These are phyloP conservation scores for Penelope pileata DNA, from an alignment of 2,113 vertebrate species.

Conservation along the genomic window DNA sequence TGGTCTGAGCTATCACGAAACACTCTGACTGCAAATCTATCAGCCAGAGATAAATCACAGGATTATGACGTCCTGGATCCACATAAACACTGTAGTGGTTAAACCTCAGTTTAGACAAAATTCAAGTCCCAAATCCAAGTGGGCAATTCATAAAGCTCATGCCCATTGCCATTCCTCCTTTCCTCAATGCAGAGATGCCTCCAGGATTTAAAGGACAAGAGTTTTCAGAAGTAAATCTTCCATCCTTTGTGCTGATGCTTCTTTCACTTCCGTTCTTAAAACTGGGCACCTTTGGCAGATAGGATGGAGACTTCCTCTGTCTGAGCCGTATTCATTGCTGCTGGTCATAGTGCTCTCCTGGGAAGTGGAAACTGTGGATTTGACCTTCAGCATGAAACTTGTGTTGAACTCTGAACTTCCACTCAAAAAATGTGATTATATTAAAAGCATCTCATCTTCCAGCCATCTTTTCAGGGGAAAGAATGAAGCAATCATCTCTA, in stretches of 20 bases:
- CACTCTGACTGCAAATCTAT: neutral
- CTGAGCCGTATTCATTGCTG: neutral
- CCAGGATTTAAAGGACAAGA: neutral
- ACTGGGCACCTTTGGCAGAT: neutral
- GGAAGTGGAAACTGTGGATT: neutral
- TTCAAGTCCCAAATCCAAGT: neutral
- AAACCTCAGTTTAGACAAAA: neutral
- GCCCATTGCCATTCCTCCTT: neutral
- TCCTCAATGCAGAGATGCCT: neutral
- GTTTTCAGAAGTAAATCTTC: neutral
- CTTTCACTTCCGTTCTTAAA: neutral
- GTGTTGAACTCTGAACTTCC: neutral
- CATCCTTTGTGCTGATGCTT: neutral
- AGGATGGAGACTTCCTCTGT: neutral
- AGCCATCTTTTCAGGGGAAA: neutral
- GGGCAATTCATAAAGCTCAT: neutral
- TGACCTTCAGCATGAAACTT: neutral
- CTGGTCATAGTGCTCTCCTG: neutral
- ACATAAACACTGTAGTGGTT: neutral
- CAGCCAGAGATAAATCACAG: neutral
- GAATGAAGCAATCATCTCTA: neutral
- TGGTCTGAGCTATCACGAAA: neutral
- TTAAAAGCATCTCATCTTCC: neutral
- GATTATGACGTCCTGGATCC: neutral
- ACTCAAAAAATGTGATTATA: neutral